Percentiles rank a stretch among this genome's conserved stretches.
Evolutionary conservation across 2,113 vertebrate species (phyloP).

Genomic region (Prionailurus viverrinus): DNA sequence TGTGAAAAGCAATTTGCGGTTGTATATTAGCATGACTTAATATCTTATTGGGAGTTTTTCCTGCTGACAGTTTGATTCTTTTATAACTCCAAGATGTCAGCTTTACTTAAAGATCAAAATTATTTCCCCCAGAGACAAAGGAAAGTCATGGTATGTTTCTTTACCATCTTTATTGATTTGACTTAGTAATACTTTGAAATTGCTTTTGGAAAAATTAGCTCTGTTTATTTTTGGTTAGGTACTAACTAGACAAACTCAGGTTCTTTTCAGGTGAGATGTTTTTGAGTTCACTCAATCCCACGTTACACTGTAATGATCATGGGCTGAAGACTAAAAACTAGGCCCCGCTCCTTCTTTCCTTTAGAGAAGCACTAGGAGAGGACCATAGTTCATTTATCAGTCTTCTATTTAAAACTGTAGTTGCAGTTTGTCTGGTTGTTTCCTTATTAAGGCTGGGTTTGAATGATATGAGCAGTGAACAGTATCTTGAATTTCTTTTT

Average conservation of each 20-base stretch:
- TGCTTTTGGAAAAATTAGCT: slow-evolving; percentile 53
- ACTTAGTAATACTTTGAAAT: slow-evolving; percentile 50
- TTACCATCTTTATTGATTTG: neutral
- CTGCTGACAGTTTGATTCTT: slow-evolving; percentile 29
- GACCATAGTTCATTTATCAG: slow-evolving; percentile 38
- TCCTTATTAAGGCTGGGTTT: slow-evolving; percentile 10
- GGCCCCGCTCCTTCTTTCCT: neutral
- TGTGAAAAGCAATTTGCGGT: slow-evolving; percentile 52
- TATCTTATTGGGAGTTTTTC: slow-evolving; percentile 46
- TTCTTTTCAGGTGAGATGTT: slow-evolving; percentile 37
- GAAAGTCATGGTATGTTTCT: neutral
- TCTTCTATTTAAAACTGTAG: slow-evolving; percentile 49
- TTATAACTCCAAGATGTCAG: slow-evolving; percentile 46
- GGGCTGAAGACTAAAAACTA: neutral
- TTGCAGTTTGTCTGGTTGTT: neutral
- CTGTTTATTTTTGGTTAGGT: neutral
- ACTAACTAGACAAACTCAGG: neutral
- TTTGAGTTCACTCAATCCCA: slow-evolving; percentile 41
- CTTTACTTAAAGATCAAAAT: slow-evolving; percentile 32
- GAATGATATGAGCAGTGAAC: slow-evolving; percentile 39
- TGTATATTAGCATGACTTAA: neutral
- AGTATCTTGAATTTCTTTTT: slow-evolving; percentile 57
- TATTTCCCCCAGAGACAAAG: slow-evolving; percentile 20
- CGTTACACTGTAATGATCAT: neutral
- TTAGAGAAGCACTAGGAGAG: neutral